These are phyloP conservation scores for Eupithecia inturbata DNA, from an alignment of 2,888 invertebrate genomes.

Conservation along the genomic window DNA sequence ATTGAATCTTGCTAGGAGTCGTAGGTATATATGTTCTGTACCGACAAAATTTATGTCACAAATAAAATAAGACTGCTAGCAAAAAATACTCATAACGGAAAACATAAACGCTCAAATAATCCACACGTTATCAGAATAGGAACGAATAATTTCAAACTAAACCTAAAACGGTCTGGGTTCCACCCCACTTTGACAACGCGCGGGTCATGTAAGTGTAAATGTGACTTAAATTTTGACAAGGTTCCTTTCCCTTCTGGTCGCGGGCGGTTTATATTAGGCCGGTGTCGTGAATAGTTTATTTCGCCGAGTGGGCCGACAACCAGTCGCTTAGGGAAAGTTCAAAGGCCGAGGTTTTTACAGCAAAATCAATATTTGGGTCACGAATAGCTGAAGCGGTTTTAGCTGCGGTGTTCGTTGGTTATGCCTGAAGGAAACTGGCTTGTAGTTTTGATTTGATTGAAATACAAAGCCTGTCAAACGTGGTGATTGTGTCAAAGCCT, in stretches of 20 bases:
- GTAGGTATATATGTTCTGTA: background rate
- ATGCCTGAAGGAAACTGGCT: background rate
- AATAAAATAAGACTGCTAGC: background rate
- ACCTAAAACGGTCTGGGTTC: too few relatives aligned
- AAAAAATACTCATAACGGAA: background rate
- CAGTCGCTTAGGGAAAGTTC: conserved; percentile 11
- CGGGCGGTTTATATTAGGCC: background rate
- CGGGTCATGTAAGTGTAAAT: background rate
- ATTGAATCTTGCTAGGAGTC: background rate
- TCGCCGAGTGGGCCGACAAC: background rate
- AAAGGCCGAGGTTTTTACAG: conserved; percentile 31
- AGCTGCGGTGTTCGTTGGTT: background rate
- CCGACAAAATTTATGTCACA: background rate
- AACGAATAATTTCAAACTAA: background rate
- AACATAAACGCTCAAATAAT: background rate
- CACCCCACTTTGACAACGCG: too few relatives aligned
- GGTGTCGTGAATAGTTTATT: conserved; percentile 8
- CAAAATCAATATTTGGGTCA: conserved; percentile 53
- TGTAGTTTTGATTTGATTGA: background rate
- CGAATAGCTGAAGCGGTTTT: conserved; percentile 32
- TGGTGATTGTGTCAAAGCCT: too few relatives aligned
- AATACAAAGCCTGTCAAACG: background rate
- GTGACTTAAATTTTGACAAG: background rate
- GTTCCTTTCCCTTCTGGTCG: background rate
- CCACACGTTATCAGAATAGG: background rate